Conservation (phyloP, 2,113 vertebrate species). For the Amphilophus citrinellus region DNA sequence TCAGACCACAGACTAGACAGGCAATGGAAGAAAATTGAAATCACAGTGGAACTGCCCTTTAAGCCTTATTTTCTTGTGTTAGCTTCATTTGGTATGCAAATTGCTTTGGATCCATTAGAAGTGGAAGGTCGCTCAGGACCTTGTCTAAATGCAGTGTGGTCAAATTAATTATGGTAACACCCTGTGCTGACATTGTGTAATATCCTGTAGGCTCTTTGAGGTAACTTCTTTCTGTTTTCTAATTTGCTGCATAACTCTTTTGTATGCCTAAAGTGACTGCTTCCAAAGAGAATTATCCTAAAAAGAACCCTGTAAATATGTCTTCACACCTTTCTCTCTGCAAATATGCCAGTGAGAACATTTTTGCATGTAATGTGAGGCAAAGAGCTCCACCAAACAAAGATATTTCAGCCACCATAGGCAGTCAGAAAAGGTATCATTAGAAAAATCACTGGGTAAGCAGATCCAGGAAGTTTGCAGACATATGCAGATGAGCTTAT, state of each 20-base stretch:
- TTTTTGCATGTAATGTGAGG: neutral
- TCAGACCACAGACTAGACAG: neutral
- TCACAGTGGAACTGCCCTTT: neutral
- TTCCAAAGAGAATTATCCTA: neutral
- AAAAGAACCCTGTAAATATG: neutral
- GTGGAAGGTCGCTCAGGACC: conserved; percentile 22
- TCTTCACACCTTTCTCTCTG: conserved; percentile 13
- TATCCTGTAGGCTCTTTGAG: conserved; percentile 44
- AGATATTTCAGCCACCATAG: neutral
- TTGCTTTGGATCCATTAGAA: conserved; percentile 32
- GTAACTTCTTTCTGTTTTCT: neutral
- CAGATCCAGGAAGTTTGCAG: neutral
- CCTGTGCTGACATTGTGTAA: conserved; percentile 42
- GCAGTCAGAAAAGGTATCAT: neutral
- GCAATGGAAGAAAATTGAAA: neutral
- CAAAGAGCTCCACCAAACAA: neutral
- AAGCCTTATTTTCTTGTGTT: neutral
- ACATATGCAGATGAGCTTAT: neutral
- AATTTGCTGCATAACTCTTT: conserved; percentile 29
- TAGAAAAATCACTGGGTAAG: neutral
- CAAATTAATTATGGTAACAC: conserved; percentile 46
- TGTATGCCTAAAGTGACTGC: conserved; percentile 5
- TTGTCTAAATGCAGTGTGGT: conserved; percentile 43
- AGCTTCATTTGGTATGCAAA: conserved; percentile 44
- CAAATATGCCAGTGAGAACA: neutral